These are phyloP conservation scores for Cerceris rybyensis DNA, from an alignment of 2,888 invertebrate genomes.

Conservation along the genomic window DNA sequence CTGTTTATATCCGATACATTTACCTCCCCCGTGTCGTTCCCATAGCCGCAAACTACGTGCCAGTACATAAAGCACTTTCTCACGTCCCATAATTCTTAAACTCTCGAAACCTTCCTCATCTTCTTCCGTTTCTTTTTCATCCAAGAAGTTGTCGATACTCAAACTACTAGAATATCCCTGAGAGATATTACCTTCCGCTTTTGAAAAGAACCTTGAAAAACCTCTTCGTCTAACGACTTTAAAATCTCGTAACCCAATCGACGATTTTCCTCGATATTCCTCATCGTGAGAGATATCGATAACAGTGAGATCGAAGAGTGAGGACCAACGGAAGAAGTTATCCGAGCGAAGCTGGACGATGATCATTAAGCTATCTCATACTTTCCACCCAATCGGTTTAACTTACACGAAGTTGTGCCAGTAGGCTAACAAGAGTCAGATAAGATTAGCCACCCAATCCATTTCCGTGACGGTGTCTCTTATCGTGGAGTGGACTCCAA, in stretches of 20 bases:
- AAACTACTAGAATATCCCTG: neutral
- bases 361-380: constrained; percentile 34
- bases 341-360: neutral
- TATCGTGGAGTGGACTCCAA: neutral
- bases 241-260: neutral
- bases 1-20: too few species aligned
- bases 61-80: neutral
- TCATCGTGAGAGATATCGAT: too few species aligned
- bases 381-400: constrained; percentile 35
- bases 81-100: neutral
- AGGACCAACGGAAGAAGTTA: neutral
- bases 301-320: neutral
- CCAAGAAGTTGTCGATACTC: neutral
- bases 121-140: neutral
- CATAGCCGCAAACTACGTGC: neutral
- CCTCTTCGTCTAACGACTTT: neutral
- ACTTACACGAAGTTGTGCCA: constrained; percentile 13
- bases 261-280: neutral
- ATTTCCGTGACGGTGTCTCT: constrained; percentile 12
- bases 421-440: constrained; percentile 25
- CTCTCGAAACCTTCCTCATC: neutral
- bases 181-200: neutral
- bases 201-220: neutral
- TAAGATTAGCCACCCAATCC: constrained; percentile 45
- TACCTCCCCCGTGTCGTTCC: too few species aligned